phyloP scores from a whole-genome alignment of 2,888 invertebrate species.

The Panzeria rudis region DNA sequence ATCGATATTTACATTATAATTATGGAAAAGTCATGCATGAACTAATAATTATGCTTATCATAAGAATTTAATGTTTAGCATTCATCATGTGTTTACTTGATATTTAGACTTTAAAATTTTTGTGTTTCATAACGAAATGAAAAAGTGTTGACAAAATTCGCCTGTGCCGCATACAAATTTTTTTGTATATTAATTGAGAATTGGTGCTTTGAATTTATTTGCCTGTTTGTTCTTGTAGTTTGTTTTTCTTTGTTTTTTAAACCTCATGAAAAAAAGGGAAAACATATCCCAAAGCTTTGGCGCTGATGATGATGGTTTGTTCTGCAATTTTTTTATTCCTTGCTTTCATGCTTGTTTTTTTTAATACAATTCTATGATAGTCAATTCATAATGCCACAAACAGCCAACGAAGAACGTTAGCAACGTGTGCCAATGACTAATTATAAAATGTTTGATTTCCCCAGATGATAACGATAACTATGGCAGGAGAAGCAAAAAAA shows the following conservation, averaged over 20 bases:
- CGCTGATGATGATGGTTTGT: slow-evolving; percentile 37
- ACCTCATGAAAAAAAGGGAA: slow-evolving; percentile 3
- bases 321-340: slow-evolving; percentile 21
- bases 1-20: too few relatives aligned
- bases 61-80: background rate
- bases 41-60: background rate
- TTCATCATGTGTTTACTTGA: background rate
- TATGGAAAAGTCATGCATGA: too few relatives aligned
- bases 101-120: background rate
- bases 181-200: slow-evolving; percentile 16
- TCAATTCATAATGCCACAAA: slow-evolving; percentile 43
- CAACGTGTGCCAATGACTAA: slow-evolving; percentile 79
- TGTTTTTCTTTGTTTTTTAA: too few relatives aligned
- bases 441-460: slow-evolving; percentile 83
- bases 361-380: slow-evolving; percentile 44
- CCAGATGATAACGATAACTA: slow-evolving; percentile 73
- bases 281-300: slow-evolving; percentile 46
- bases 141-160: background rate
- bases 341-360: background rate
- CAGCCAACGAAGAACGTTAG: slow-evolving; percentile 12
- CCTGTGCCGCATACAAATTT: background rate
- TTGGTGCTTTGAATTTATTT: slow-evolving; percentile 37
- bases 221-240: background rate
- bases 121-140: background rate
- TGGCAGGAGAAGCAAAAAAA: slow-evolving; percentile 17